Evolutionary conservation across 2,113 vertebrate species (phyloP), one percentile per base, ranked within the genome.

Genomic region (Pseudorectes ferrugineus): DNA sequence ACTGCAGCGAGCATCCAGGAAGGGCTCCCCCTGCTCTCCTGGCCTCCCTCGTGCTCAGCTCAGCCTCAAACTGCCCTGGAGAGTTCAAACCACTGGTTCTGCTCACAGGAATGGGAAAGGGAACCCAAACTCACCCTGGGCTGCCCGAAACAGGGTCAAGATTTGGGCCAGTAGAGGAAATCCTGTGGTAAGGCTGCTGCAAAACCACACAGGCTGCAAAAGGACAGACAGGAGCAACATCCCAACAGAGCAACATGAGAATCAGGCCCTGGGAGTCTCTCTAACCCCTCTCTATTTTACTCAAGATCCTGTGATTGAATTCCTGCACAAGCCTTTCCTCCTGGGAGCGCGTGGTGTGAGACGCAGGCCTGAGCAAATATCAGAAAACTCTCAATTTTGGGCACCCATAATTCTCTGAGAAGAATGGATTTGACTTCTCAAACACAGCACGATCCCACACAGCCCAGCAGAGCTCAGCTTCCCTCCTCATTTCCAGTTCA

Each of bases 341-440:
- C 76, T 9, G 49, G 85, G 96, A 97, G 80, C 1, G 13, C 6
- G 8, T 42, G 31, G 79, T n/a, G 16, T 23, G 20, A 75, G 74
- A 49, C 14, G 18, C 89, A 25, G 95, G 89, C 83, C 96, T 92
- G 87, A 96, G 92, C 93, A 97, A 97, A 97, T 96, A 97, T 66
- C 91, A 95, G 95, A 89, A 84, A 95, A 95, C 80, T 59, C 74
- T 55, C 91, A 33, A 23, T 89, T 96, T 93, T 95, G 63, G 48
- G 95, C 95, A 52, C 87, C 92, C 91, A 66, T 85, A 62, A 93
- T 95, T 97, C 51, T 18, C 88, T 63, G 68, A 77, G 86, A 89
- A 95, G 94, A 96, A 83, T 7, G 58, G 95, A 85, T 93, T 91
- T 94, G 95, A 88, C 96, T 97, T 63, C 92, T 95, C 96, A 97